Percentiles rank a stretch among this genome's conserved stretches.
phyloP scores from a whole-genome alignment of 2,888 invertebrate genomes.

The Busseola fusca region DNA sequence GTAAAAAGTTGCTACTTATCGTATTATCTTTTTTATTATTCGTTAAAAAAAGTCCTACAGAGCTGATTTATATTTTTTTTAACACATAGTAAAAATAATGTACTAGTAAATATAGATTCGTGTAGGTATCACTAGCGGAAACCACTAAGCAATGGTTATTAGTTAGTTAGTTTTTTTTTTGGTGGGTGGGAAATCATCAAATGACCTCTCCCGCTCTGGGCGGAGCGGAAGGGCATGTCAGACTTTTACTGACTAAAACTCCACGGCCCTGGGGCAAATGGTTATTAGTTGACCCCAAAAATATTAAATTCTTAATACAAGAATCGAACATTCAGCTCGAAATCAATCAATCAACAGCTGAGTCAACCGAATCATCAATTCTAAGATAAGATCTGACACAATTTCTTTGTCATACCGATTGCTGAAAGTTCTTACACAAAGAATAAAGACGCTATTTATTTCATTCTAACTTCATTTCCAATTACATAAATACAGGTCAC shows the following conservation, averaged over 20 bases:
- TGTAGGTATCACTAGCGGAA: too few relatives aligned
- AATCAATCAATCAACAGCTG: background rate
- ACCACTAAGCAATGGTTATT: background rate
- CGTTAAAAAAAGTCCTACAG: background rate
- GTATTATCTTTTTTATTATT: background rate
- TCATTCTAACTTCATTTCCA: background rate
- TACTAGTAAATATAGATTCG: background rate
- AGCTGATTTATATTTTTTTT: too few relatives aligned
- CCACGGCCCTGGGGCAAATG: too few relatives aligned
- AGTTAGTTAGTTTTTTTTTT: too few relatives aligned
- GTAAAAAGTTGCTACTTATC: background rate
- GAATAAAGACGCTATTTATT: background rate
- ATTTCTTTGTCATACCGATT: background rate
- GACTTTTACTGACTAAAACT: too few relatives aligned
- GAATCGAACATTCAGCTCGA: too few relatives aligned
- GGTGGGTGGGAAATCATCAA: too few relatives aligned
- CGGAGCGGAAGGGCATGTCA: too few relatives aligned
- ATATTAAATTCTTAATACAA: background rate
- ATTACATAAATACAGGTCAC: conserved; percentile 6
- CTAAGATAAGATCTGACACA: background rate
- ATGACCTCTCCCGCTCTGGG: too few relatives aligned
- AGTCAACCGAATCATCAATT: background rate
- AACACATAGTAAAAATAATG: too few relatives aligned
- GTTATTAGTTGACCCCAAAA: background rate
- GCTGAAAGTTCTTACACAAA: background rate